Evolutionary conservation across 2,888 invertebrate genomes (phyloP).

Genomic region (Ormyrus nitidulus): DNA sequence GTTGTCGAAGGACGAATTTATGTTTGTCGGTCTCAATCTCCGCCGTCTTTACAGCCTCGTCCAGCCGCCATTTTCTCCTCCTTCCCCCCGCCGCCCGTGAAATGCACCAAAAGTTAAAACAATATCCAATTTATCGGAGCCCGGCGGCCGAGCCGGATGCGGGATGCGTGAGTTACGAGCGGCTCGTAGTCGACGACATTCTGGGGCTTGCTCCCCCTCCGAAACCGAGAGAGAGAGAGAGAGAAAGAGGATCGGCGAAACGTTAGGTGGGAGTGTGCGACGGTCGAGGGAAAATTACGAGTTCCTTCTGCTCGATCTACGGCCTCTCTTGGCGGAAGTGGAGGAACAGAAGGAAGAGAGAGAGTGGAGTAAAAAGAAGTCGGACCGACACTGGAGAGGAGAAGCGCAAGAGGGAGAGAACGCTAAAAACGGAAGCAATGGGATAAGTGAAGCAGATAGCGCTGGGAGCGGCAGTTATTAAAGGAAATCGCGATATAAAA

Average conservation of each 20-base stretch:
- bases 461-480: constrained; percentile 21
- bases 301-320: constrained; percentile 54
- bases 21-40: not conserved
- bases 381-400: not conserved
- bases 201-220: constrained; percentile 55
- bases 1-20: constrained; percentile 37
- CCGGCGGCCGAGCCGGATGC: constrained; percentile 56
- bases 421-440: constrained; percentile 2
- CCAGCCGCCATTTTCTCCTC: not conserved
- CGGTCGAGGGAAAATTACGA: constrained; percentile 49
- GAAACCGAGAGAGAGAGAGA: not conserved
- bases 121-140: constrained; percentile 74
- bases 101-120: constrained; percentile 73
- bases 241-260: not conserved
- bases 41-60: constrained; percentile 40
- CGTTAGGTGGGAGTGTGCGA: not conserved
- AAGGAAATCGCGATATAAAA: constrained; percentile 12
- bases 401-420: not conserved
- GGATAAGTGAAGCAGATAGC: constrained; percentile 38
- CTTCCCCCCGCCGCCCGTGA: constrained; percentile 57
- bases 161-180: constrained; percentile 57
- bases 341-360: not conserved
- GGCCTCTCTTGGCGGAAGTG: not conserved
- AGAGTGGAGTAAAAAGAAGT: constrained; percentile 12
- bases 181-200: constrained; percentile 48